A percentile compares a stretch with the other conserved stretches of the same genome.
Evolutionary conservation across 2,888 invertebrate genomes (phyloP).

Genomic region (Pardosa pseudoannulata): DNA sequence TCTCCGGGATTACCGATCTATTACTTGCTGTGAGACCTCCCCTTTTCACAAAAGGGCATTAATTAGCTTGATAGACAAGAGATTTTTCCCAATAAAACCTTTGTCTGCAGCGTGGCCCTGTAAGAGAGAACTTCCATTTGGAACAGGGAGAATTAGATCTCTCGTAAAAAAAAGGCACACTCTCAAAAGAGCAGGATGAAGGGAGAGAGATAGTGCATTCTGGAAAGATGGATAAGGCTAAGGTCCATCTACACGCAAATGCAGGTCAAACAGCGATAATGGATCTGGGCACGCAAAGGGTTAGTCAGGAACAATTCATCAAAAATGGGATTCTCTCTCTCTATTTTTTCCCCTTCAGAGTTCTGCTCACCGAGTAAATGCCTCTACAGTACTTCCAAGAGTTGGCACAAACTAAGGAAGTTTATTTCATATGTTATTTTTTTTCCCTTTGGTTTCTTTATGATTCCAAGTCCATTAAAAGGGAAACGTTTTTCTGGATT

Average conservation of each 20-base stretch:
- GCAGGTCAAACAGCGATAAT: slow-evolving; percentile 61
- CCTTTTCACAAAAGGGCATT: neutral
- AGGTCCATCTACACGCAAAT: slow-evolving; percentile 61
- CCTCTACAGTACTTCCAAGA: slow-evolving; percentile 9
- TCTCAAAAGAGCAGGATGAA: neutral
- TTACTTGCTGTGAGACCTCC: neutral
- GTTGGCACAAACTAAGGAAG: slow-evolving; percentile 34
- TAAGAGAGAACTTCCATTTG: slow-evolving; percentile 3
- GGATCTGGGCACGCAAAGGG: slow-evolving; percentile 57
- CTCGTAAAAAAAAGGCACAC: neutral
- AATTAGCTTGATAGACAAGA: neutral
- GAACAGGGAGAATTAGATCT: neutral
- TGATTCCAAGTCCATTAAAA: slow-evolving; percentile 60
- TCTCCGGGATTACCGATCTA: neutral
- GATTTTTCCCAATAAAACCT: slow-evolving; percentile 8
- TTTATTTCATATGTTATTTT: neutral
- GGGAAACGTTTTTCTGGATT: slow-evolving; percentile 46
- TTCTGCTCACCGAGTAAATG: neutral
- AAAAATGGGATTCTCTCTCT: slow-evolving; percentile 59
- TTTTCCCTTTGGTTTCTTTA: slow-evolving; percentile 23
- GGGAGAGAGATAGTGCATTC: neutral
- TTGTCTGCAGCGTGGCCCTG: neutral
- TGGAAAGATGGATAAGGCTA: slow-evolving; percentile 12
- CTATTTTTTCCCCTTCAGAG: slow-evolving; percentile 12
- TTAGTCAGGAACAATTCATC: slow-evolving; percentile 65